These are phyloP conservation scores for Hydractinia echinata DNA, from an alignment of 30 jellyfish, hydroid and myxozoan species.

Conservation along the genomic window DNA sequence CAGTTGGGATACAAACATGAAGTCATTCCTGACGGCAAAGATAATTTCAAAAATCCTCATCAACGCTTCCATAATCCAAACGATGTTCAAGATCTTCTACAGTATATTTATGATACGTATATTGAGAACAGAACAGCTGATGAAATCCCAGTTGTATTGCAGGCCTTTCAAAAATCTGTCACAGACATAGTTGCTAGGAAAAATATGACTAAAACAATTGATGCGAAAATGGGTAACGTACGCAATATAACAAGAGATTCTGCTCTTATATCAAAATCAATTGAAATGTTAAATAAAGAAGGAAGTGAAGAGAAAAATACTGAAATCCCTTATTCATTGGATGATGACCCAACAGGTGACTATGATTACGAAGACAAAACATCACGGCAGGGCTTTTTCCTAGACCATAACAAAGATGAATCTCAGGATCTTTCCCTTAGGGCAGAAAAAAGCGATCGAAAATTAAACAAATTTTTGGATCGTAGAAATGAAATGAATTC, in stretches of 20 bases:
- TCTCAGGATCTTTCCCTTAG: neutral
- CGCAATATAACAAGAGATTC: constrained; percentile 3
- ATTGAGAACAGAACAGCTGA: constrained; percentile 35
- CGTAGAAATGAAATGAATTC: neutral
- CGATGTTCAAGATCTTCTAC: constrained; percentile 37
- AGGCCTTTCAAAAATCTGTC: constrained; percentile 35
- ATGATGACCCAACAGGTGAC: neutral
- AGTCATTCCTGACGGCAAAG: constrained; percentile 7
- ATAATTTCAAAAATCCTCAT: neutral
- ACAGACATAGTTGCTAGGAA: constrained; percentile 28
- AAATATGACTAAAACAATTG: constrained; percentile 2
- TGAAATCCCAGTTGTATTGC: constrained; percentile 37
- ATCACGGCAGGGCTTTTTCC: neutral
- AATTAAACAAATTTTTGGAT: neutral
- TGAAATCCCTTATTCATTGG: neutral
- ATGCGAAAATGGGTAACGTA: neutral
- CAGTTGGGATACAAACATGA: constrained; percentile 34
- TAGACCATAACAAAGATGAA: neutral
- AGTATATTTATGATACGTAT: constrained; percentile 33
- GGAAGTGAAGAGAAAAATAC: neutral
- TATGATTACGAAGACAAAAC: constrained; percentile 8
- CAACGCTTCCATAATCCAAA: constrained; percentile 31
- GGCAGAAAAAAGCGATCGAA: neutral
- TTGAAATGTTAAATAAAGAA: constrained; percentile 3
- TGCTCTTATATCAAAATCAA: neutral